Percentiles rank a stretch among this genome's conserved stretches.
Evolutionary conservation across 2,797 vertebrate species (phyloP).

Genomic region (Pseudochirops cupreus): DNA sequence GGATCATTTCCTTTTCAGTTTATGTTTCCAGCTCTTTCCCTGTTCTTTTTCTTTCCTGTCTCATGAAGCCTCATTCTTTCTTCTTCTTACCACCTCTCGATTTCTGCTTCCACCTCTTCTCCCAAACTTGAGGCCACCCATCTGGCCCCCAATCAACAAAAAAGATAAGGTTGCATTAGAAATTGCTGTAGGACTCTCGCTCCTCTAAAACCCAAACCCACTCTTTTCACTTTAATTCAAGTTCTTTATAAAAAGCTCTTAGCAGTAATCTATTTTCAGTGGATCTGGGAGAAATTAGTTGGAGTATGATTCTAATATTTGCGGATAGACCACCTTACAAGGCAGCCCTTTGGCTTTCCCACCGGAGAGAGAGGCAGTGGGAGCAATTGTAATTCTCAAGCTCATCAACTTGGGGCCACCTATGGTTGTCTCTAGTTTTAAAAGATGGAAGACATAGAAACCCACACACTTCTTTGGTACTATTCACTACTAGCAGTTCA

Average conservation of each 20-base stretch:
- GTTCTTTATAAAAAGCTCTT: not conserved
- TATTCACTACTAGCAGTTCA: not conserved
- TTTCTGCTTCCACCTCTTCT: not conserved
- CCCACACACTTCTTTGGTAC: not conserved
- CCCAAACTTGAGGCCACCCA: no score
- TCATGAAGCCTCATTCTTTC: not conserved
- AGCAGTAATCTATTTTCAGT: not conserved
- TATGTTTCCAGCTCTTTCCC: not conserved
- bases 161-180: not conserved
- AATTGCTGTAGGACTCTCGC: not conserved
- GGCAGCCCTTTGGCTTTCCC: not conserved
- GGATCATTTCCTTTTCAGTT: not conserved
- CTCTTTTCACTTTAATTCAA: not conserved
- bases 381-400: not conserved
- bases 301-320: not conserved
- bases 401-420: not conserved
- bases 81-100: not conserved
- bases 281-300: not conserved
- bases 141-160: not conserved
- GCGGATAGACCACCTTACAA: not conserved
- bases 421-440: not conserved
- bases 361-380: not conserved
- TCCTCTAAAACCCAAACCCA: not conserved
- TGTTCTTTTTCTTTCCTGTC: not conserved
- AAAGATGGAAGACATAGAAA: not conserved